Conservation (phyloP, 1,140 invertebrate species). For the Calliphora vicina region DNA sequence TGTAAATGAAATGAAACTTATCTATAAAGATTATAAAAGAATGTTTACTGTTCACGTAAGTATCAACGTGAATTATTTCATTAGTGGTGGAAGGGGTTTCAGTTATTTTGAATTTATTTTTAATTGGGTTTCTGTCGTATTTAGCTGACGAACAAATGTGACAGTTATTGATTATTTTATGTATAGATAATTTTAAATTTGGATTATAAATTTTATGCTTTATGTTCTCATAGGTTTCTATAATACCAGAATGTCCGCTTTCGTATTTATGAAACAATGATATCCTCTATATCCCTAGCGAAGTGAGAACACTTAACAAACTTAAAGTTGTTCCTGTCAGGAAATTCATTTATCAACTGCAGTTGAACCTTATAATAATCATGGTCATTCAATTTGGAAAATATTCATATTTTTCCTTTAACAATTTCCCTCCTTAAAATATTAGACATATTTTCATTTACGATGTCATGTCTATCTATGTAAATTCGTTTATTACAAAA, state of each 20-base stretch:
- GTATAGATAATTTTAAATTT: constrained; percentile 27
- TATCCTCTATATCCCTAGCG: constrained; percentile 21
- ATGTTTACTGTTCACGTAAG: constrained; percentile 25
- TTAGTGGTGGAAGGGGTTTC: constrained; percentile 40
- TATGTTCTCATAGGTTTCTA: constrained; percentile 39
- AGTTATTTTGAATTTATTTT: constrained; percentile 38
- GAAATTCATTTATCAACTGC: no score
- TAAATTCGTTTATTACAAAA: no score
- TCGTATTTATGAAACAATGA: constrained; percentile 38
- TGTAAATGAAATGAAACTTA: constrained; percentile 27
- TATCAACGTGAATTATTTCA: constrained; percentile 39
- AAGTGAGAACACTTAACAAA: neutral
- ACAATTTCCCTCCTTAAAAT: no score
- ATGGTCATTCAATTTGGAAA: no score
- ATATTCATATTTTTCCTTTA: no score
- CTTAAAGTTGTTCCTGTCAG: no score
- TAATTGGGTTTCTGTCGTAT: constrained; percentile 40
- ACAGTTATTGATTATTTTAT: constrained; percentile 38
- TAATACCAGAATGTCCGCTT: constrained; percentile 38
- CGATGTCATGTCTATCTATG: no score
- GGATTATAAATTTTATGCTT: constrained; percentile 33
- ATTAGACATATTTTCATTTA: no score
- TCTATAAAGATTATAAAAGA: constrained; percentile 38
- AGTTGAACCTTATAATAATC: no score
- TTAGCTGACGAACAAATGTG: constrained; percentile 38